Evolutionary conservation across 2,888 invertebrate genomes (phyloP).

Genomic region (Tricholauxania praeusta): DNA sequence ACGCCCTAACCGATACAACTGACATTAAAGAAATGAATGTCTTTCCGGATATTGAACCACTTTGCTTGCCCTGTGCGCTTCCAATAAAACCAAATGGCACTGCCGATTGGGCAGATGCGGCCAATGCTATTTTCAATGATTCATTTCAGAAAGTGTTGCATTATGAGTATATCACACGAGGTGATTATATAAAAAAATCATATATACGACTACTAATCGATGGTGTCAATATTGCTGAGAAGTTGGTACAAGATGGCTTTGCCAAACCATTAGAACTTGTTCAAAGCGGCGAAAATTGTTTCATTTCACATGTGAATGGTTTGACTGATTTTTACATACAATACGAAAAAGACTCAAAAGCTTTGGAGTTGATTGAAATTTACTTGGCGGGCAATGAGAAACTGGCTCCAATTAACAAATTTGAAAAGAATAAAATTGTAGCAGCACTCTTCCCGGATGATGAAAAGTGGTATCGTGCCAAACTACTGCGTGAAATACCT

Average conservation of each 20-base stretch:
- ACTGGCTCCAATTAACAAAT: constrained; percentile 69
- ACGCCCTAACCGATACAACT: constrained; percentile 76
- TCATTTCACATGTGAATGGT: constrained; percentile 80
- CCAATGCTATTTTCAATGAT: constrained; percentile 72
- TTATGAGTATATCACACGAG: constrained; percentile 66
- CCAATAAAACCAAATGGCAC: constrained; percentile 76
- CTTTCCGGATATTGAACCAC: constrained; percentile 69
- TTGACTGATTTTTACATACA: constrained; percentile 85
- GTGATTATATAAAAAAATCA: constrained; percentile 54
- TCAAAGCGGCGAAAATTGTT: constrained; percentile 74
- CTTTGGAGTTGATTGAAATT: constrained; percentile 73
- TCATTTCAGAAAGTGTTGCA: constrained; percentile 62
- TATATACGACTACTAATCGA: constrained; percentile 76
- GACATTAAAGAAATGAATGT: constrained; percentile 72
- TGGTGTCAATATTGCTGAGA: constrained; percentile 73
- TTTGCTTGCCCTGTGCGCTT: constrained; percentile 76
- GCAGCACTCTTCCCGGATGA: constrained; percentile 77
- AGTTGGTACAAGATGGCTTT: constrained; percentile 72
- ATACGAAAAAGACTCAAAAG: constrained; percentile 74
- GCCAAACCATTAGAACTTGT: constrained; percentile 72
- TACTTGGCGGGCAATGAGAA: constrained; percentile 72
- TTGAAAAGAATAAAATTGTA: constrained; percentile 71
- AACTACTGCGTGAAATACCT: constrained; percentile 71
- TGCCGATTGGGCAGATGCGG: constrained; percentile 76
- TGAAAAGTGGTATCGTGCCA: constrained; percentile 76